These are phyloP conservation scores for Criorhina ranunculi DNA, from an alignment of 2,888 invertebrate genomes.

Conservation along the genomic window DNA sequence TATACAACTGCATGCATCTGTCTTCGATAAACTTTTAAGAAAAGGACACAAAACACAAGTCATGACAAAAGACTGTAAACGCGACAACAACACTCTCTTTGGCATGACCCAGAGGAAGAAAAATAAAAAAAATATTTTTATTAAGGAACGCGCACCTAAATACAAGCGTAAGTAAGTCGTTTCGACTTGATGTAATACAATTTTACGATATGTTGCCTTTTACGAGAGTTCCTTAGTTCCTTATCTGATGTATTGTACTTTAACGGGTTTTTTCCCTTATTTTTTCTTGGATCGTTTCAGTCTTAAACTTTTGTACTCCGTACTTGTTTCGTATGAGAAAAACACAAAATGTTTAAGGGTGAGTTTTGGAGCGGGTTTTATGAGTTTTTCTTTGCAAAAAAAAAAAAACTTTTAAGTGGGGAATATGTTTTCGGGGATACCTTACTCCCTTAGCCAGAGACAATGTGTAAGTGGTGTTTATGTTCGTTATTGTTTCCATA, in stretches of 20 bases:
- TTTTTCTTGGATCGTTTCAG: no score
- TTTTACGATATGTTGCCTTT: conserved; percentile 72
- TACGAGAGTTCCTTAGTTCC: conserved; percentile 67
- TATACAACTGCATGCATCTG: conserved; percentile 11
- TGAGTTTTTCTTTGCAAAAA: not conserved
- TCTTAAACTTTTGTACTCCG: not conserved
- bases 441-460: conserved; percentile 2
- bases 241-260: conserved; percentile 60
- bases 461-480: conserved; percentile 51
- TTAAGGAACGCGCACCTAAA: conserved; percentile 42
- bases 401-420: conserved; percentile 45
- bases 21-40: conserved; percentile 33
- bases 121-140: no score
- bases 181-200: conserved; percentile 55
- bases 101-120: conserved; percentile 55
- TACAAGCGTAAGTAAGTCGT: conserved; percentile 34
- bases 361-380: conserved; percentile 2
- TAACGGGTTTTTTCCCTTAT: conserved; percentile 1
- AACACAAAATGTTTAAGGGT: no score
- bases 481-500: conserved; percentile 61
- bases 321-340: conserved; percentile 57
- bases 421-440: conserved; percentile 29
- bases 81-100: conserved; percentile 12
- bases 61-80: not conserved
- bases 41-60: not conserved